These are phyloP conservation scores for Echiichthys vipera DNA, from an alignment of 2,797 vertebrate genomes.

Conservation along the genomic window DNA sequence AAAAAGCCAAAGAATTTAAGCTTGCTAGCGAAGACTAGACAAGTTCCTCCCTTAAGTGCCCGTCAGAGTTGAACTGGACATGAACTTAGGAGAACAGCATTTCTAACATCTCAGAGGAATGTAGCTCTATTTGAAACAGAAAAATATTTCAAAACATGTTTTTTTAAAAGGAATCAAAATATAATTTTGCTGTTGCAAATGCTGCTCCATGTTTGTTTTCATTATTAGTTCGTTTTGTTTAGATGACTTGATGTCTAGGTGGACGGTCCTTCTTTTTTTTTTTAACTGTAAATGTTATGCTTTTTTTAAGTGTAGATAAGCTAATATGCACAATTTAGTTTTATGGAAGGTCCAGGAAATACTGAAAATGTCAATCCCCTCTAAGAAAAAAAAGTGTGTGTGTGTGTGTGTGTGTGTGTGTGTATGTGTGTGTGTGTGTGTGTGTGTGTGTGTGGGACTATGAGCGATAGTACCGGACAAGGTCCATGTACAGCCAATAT, in stretches of 20 bases:
- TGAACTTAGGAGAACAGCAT: constrained; percentile 24
- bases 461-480: constrained; percentile 46
- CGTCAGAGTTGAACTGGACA: constrained; percentile 22
- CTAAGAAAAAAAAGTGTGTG: background rate
- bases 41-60: constrained; percentile 34
- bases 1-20: constrained; percentile 22
- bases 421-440: constrained; percentile 14
- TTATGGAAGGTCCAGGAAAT: constrained; percentile 44
- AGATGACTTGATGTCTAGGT: background rate
- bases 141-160: background rate
- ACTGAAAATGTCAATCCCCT: constrained; percentile 11
- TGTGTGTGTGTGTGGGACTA: background rate
- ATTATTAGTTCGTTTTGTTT: constrained; percentile 1
- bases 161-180: background rate
- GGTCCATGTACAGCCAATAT: constrained; percentile 58
- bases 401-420: background rate
- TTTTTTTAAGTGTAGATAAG: constrained; percentile 23
- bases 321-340: constrained; percentile 17
- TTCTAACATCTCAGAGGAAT: background rate
- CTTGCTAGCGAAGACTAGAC: constrained; percentile 19
- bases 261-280: background rate
- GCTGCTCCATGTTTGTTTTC: background rate
- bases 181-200: too few relatives aligned
- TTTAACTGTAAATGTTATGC: background rate
- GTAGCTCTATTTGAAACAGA: background rate